Evolutionary conservation across 2,113 vertebrate genomes (phyloP).

Genomic region (Prunella fulvescens): DNA sequence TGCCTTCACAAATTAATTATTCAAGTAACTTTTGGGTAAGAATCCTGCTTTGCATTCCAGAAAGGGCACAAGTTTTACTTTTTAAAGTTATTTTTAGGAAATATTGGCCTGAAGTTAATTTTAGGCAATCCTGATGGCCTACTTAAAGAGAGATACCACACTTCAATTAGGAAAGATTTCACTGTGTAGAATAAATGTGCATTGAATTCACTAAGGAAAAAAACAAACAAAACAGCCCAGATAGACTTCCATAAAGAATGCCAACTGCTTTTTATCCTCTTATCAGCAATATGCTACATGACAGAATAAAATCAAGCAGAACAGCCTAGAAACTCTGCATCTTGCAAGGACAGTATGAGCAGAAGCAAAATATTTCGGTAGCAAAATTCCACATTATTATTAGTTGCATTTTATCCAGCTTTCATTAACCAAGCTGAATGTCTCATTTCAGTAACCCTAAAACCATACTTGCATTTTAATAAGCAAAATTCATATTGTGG

Average conservation of each 20-base stretch:
- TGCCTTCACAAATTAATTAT: not conserved
- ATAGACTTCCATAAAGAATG: not conserved
- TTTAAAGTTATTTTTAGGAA: constrained; percentile 19
- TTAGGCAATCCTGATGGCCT: not conserved
- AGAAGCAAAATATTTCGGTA: not conserved
- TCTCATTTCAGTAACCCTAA: not conserved
- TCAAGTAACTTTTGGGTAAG: not conserved
- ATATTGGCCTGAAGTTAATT: not conserved
- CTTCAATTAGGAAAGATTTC: not conserved
- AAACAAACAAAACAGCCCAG: not conserved
- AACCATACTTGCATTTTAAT: not conserved
- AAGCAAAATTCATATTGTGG: not conserved
- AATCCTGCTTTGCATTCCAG: not conserved
- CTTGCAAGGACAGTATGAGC: not conserved
- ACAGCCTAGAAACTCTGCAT: not conserved
- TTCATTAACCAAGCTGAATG: not conserved
- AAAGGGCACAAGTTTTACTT: not conserved
- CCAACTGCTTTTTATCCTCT: not conserved
- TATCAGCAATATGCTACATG: not conserved
- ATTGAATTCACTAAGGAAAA: not conserved
- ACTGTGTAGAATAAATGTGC: not conserved
- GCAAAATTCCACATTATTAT: not conserved
- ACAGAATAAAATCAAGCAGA: not conserved
- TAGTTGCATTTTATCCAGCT: not conserved
- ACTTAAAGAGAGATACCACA: not conserved